Evolutionary conservation across 2,797 vertebrate genomes (phyloP).

Genomic region (Octomys mimax): DNA sequence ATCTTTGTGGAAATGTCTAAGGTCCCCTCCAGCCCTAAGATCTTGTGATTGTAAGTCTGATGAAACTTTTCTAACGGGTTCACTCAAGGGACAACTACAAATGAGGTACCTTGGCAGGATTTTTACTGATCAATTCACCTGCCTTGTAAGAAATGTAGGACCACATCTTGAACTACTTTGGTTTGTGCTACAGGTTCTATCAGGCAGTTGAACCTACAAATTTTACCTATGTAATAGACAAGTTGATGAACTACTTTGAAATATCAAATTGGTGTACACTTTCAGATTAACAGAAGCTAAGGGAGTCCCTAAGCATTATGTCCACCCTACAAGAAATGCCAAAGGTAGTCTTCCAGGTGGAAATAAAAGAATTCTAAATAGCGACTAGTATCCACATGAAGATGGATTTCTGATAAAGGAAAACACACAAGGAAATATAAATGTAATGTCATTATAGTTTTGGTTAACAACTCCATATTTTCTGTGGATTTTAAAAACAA

Average conservation of each 20-base stretch:
- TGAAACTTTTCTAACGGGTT: conserved; percentile 27
- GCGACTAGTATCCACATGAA: not conserved
- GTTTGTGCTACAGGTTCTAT: not conserved
- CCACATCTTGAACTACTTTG: conserved; percentile 34
- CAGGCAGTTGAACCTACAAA: conserved; percentile 10
- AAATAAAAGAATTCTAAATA: not conserved
- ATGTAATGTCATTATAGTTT: not conserved
- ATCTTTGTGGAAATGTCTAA: conserved; percentile 52
- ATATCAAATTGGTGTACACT: not conserved
- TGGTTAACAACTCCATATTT: not conserved
- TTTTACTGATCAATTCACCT: conserved; percentile 41
- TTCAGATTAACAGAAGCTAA: not conserved
- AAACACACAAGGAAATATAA: not conserved
- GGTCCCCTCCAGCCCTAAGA: conserved; percentile 22
- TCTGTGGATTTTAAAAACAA: not conserved
- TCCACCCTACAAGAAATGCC: not conserved
- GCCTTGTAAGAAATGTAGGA: not conserved
- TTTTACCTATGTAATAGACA: not conserved
- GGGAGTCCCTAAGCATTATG: not conserved
- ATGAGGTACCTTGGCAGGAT: not conserved
- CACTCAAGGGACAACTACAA: conserved; percentile 6
- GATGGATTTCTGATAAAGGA: not conserved
- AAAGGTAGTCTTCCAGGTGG: not conserved
- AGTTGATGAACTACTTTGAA: conserved; percentile 21
- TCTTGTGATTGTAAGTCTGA: conserved; percentile 7